Evolutionary conservation across 2,113 vertebrate species (phyloP).

Genomic region (Chelonoidis abingdonii): DNA sequence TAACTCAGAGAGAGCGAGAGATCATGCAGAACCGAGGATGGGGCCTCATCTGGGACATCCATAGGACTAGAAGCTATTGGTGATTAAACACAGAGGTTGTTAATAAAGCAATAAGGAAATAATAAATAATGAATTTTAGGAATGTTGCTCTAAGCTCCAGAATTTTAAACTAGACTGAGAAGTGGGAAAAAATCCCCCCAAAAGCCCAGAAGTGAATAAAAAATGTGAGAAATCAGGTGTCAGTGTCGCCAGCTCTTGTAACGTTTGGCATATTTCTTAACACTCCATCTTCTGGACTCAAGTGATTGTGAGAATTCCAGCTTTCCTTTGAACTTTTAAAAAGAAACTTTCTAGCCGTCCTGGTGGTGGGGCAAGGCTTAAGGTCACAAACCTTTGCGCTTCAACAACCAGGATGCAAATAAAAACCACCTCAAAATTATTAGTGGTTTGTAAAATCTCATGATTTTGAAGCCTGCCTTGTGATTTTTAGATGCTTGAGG

Average conservation of each 20-base stretch:
- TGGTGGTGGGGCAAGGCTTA: not conserved
- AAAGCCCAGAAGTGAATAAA: not conserved
- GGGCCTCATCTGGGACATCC: not conserved
- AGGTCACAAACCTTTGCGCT: not conserved
- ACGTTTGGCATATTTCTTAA: not conserved
- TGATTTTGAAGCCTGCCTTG: not conserved
- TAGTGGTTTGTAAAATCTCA: not conserved
- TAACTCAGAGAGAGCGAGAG: not conserved
- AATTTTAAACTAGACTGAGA: accelerated
- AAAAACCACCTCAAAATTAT: not conserved
- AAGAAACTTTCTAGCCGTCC: not conserved
- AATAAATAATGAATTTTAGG: not conserved
- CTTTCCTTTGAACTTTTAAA: not conserved
- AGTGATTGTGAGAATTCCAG: not conserved
- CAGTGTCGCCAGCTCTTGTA: not conserved
- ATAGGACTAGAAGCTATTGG: accelerated
- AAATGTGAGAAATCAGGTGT: accelerated
- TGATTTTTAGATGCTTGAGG: not conserved
- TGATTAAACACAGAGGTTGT: accelerated
- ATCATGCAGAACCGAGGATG: not conserved
- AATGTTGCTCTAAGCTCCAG: accelerated
- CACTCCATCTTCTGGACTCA: not conserved
- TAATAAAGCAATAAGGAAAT: accelerated
- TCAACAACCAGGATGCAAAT: not conserved
- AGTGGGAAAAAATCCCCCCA: not conserved